Percentiles rank a stretch among this genome's conserved stretches.
Conservation (phyloP, 2,797 vertebrate genomes). For the Spheniscus humboldti region DNA sequence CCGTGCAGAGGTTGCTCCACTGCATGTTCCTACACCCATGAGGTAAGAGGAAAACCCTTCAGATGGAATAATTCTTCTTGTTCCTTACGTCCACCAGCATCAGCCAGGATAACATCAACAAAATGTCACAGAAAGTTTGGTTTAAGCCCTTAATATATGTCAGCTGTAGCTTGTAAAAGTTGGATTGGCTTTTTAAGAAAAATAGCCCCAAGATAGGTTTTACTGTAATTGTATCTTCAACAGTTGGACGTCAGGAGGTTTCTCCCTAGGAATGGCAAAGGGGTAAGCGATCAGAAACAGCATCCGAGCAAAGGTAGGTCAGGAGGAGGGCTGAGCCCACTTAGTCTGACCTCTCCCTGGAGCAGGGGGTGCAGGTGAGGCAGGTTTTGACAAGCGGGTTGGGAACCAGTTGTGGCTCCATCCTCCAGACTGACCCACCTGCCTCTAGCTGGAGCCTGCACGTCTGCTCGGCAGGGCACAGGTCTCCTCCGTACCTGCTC, state of each 20-base stretch:
- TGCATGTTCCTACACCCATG: neutral
- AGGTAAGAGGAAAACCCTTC: neutral
- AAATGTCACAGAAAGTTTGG: conserved; percentile 43
- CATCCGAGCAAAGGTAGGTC: neutral
- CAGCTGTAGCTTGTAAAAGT: conserved; percentile 43
- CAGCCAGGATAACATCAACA: conserved; percentile 35
- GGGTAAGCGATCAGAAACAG: neutral
- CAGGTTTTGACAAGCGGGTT: neutral
- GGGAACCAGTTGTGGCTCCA: neutral
- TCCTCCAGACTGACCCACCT: neutral
- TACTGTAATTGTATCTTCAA: conserved; percentile 6
- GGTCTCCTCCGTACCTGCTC: neutral
- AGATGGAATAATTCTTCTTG: neutral
- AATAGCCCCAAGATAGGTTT: conserved; percentile 32
- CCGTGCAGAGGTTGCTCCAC: neutral
- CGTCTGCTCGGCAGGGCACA: neutral
- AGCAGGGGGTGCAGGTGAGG: neutral
- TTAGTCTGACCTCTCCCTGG: neutral
- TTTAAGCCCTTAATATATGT: conserved; percentile 48
- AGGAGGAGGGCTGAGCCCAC: neutral
- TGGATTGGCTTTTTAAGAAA: conserved; percentile 38
- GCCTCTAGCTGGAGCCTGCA: neutral
- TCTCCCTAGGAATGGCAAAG: neutral
- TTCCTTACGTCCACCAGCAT: neutral
- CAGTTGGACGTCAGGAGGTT: neutral